These are phyloP conservation scores for Leptocoma aspasia DNA, from an alignment of 2,113 vertebrate species.

Conservation along the genomic window DNA sequence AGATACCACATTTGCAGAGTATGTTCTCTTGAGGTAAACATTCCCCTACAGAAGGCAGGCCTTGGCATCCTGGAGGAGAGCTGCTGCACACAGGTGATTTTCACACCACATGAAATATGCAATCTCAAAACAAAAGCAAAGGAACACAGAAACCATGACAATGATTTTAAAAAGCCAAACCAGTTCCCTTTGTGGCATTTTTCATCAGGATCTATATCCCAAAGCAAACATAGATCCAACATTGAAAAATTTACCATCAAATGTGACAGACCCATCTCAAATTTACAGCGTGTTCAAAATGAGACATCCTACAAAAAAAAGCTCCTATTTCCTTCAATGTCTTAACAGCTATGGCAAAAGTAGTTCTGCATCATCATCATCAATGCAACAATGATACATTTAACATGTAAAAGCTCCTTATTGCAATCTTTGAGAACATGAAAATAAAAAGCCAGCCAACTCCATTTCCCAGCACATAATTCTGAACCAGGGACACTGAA, in stretches of 20 bases:
- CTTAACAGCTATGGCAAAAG: conserved; percentile 10
- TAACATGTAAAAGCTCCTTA: conserved; percentile 25
- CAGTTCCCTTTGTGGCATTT: conserved; percentile 45
- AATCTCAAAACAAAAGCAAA: conserved; percentile 5
- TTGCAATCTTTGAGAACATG: background rate
- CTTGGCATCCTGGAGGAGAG: background rate
- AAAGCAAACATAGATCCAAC: conserved; percentile 39
- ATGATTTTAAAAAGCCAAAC: background rate
- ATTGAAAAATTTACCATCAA: background rate
- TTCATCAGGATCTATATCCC: conserved; percentile 9
- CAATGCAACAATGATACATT: background rate
- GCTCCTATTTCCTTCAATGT: background rate
- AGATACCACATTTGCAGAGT: background rate
- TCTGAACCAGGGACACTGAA: conserved; percentile 28
- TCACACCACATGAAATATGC: background rate
- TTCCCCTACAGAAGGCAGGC: background rate
- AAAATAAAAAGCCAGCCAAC: conserved; percentile 33
- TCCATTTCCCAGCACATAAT: conserved; percentile 1
- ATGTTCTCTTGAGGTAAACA: background rate
- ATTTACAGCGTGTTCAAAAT: background rate
- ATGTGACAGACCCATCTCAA: background rate
- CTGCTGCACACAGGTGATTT: background rate
- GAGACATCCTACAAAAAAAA: background rate
- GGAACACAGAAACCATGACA: background rate
- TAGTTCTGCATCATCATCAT: background rate